phyloP scores from a whole-genome alignment of 23 tunicate genomes.

The Diplosoma virens region DNA sequence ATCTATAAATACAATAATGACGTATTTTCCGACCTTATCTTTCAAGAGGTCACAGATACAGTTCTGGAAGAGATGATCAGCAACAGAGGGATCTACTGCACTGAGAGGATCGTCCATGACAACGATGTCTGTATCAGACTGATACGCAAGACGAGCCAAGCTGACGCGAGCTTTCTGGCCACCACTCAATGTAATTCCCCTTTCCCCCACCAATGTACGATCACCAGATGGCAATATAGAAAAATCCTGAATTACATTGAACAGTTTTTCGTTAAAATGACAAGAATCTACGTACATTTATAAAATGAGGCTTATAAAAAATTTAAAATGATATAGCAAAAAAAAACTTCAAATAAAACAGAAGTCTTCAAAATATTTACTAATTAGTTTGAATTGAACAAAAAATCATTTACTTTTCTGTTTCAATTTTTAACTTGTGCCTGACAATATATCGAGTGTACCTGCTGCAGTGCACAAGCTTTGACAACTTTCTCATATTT shows the following conservation, averaged over 20 bases:
- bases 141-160: slow-evolving; percentile 83
- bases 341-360: too few relatives aligned
- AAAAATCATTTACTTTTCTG: too few relatives aligned
- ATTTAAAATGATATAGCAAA: too few relatives aligned
- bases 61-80: slow-evolving; percentile 48
- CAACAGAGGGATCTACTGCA: slow-evolving; percentile 88
- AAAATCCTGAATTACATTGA: slow-evolving; percentile 80
- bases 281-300: too few relatives aligned
- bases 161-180: slow-evolving; percentile 95
- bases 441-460: too few relatives aligned
- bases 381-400: too few relatives aligned
- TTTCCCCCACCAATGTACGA: slow-evolving; percentile 75
- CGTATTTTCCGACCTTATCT: slow-evolving; percentile 60
- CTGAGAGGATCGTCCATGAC: slow-evolving; percentile 91
- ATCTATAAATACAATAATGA: too few relatives aligned
- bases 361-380: too few relatives aligned
- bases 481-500: slow-evolving; percentile 49
- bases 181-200: slow-evolving; percentile 88
- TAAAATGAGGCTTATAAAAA: too few relatives aligned
- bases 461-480: slow-evolving; percentile 53
- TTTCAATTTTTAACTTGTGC: too few relatives aligned
- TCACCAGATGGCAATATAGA: slow-evolving; percentile 58
- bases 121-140: slow-evolving; percentile 36
- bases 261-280: too few relatives aligned
- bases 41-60: slow-evolving; percentile 72